Conservation (phyloP, 1,140 invertebrate genomes). For the Papilio polytes region DNA sequence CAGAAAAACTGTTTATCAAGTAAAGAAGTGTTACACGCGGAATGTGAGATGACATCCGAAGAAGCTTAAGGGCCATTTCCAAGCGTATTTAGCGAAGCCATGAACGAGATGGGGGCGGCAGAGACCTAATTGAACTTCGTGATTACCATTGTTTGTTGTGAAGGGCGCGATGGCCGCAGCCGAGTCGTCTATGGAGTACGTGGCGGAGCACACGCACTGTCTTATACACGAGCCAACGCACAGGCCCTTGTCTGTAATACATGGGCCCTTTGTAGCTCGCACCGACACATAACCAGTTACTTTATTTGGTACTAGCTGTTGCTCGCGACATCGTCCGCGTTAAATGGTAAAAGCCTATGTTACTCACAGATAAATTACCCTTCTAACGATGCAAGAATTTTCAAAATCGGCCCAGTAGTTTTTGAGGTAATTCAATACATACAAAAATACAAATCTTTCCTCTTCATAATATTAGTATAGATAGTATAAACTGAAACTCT, state of each 20-base stretch:
- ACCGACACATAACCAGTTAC: slow-evolving; percentile 5
- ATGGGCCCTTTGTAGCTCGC: slow-evolving; percentile 51
- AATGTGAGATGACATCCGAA: neutral
- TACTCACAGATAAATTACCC: no score
- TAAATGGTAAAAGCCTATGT: no score
- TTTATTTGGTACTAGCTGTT: no score
- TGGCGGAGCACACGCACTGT: slow-evolving; percentile 76
- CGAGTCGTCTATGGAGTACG: slow-evolving; percentile 75
- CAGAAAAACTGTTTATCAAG: neutral
- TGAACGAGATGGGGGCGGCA: neutral
- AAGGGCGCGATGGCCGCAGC: slow-evolving; percentile 62
- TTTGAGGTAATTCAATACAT: no score
- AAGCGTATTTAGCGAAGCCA: neutral
- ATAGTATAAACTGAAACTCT: no score
- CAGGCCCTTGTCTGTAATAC: slow-evolving; percentile 74
- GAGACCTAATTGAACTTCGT: neutral
- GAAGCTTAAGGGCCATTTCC: neutral
- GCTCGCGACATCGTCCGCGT: no score
- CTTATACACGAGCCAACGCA: slow-evolving; percentile 81
- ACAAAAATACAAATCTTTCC: no score
- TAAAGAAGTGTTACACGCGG: neutral
- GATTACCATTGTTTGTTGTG: slow-evolving; percentile 59
- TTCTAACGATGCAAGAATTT: no score
- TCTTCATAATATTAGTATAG: no score
- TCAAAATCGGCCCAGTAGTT: no score